Evolutionary conservation across 2,113 vertebrate genomes (phyloP), one percentile per base, ranked within the genome.

Genomic region (Xiphophorus maculatus): DNA sequence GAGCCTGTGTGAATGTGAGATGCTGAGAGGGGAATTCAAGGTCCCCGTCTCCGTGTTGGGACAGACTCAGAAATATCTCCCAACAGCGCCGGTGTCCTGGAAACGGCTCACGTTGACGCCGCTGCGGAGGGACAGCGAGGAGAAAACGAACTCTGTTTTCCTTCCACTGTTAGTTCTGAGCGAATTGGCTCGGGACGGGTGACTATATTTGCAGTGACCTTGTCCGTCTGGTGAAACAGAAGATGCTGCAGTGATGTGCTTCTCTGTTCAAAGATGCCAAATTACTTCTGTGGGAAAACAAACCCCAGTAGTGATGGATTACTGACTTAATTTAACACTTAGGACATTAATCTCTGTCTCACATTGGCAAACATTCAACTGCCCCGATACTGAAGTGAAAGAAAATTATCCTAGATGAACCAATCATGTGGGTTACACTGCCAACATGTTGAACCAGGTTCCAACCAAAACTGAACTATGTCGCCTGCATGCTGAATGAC

Each of bases 211-310:
- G 29, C 27, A 70, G 61, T 88, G 82, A 92, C 76, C 88, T 88
- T 91, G 77, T 77, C 71, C 69, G 71, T 77, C 51, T 82, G 9
- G 48, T 70, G 13, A 82, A 84, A 82, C 68, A 37, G 44, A 66
- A 61, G 37, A 44, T 61, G 11, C 74, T 82, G 76, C 81, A 71
- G 71, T 48, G 33, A 62, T 80, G 32, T 51, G n/a, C 37, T 71
- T 30, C 51, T 58, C 70, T 66, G 13, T 66, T 69, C 14, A 58
- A 9, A 51, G 32, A 63, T 40, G 54, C 9, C 25, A 5, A 19
- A 61, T 63, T 35, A 14, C 15, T 71, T 37, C 44, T 17, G 13
- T 71, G 42, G 44, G 4, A 48, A 17, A 48, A 48, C 44, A 48
- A 4, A 19, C 44, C 5, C 14, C 0, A 13, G 37, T 73, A 40